Evolutionary conservation across 1,140 invertebrate genomes (phyloP), one percentile per base, ranked within the genome.

Genomic region (Cardiocondyla obscurior): DNA sequence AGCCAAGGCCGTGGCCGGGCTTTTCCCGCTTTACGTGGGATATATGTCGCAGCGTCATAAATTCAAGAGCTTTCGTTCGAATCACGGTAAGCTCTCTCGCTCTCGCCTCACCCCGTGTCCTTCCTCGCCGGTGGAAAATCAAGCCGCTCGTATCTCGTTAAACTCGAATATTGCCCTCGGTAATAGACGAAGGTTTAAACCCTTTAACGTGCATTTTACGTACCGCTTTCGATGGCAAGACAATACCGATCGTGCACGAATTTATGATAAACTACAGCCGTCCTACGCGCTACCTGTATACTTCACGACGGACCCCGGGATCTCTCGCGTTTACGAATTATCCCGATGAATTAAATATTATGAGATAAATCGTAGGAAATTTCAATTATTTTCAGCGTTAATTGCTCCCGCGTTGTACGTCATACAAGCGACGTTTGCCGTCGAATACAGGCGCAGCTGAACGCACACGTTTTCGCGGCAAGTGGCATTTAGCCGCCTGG

Each of bases 41-140:
- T 70, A 86, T 64, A 67, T 42, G 69, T n/a, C 51, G 55, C 22
- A 36, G 83, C 16, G 49, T 60, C 28, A 82, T 86, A 86, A 86
- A 86, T 86, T 86, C 84, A 65, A 76, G 85, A 76, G 85, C 74
- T 82, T 70, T 85, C 85, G 81, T 85, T 86, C 72, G 85, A 86
- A 86, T 86, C 85, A 67, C 81, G 60, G 51, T 49, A 83, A 84
- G 67, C 62, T 85, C 85, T 64, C 69, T 83, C 49, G 25, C 25
- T 36, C 16, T 36, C 10, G 51, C 73, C 25, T 22, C 25, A 33
- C 67, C 3, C 36, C 22, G 16, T 44, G 16, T 44, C 53, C 19
- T 16, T 76, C 10, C 10, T 76, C 30, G 25, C 1, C 6, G n/a
- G 3, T 8, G 5, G 30, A 53, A 53, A 77, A 39, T 77, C 33